Base-by-base conservation (phyloP, 2,797 vertebrate genomes). In the Adrianichthys oophorus region DNA sequence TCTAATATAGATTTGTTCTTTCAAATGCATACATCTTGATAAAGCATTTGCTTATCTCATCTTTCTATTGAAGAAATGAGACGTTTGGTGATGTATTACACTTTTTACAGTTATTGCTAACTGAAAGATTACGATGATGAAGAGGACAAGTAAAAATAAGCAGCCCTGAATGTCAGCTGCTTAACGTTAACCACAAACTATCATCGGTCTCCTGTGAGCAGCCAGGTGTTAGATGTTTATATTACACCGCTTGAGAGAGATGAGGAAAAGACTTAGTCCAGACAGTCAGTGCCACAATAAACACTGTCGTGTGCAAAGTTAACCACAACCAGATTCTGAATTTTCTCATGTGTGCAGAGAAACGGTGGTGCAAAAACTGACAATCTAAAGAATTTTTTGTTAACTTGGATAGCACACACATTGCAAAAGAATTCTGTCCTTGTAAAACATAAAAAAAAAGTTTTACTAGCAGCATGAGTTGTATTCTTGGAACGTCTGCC, bases 281-380 rank as follows among this genome's bases (percentile, higher is more conserved):
- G 68, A 43, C 48, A 59, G 59, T 18, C 50, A 52, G 63, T 62
- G 54, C 41, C 59, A 56, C 29, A 54, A 56, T 69, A 63, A 79
- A 78, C 65, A 52, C 13, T 26, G 48, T 24, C 59, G 49, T 72
- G 74, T 74, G 70, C 56, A 16, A 70, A 18, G 16, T 37, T 57
- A 66, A 68, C 59, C 76, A 69, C 59, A 47, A 62, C 45, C 49
- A 68, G 26, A 18, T 49, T 41, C 14, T 59, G 24, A 56, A 64
- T 42, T 18, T 47, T 40, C 42, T 69, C 19, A 43, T 63, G 43
- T 55, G 24, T 17, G 41, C 46, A 48, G 14, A 52, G 44, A 18
- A 40, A 47, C 13, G 17, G 40, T 29, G 41, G 57, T 13, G 40
- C 50, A 54, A 65, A 46, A 59, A 56, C 32, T 12, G 37, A 48